Evolutionary conservation across 2,888 invertebrate species (phyloP), one percentile per base, ranked within the genome.

Genomic region (Drosophila borborema): DNA sequence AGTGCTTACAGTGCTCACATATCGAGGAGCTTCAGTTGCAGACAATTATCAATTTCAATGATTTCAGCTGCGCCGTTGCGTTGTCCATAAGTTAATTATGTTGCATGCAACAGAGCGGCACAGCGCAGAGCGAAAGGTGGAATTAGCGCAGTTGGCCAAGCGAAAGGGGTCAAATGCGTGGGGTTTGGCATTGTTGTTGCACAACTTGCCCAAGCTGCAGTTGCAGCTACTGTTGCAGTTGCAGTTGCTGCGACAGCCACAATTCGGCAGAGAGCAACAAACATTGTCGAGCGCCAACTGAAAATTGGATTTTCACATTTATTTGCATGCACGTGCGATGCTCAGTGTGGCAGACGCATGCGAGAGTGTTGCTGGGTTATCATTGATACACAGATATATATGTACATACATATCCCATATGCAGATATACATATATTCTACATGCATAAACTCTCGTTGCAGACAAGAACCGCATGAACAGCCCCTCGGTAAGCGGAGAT

Each of bases 401-500:
- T 1, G 23, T 20, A 20, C 20, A 20, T 20, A 9, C 7, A 53
- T 53, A 16, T 38, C 16, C 38, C 5, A 7, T 28, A 14, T 38
- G 5, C 28, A 54, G 6, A 6, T 7, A 40, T 6, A 40, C 16
- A 38, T 12, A 4, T 38, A 28, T 16, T 9, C 10, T 40, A 55
- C 28, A 28, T 1, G 6, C 12, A 41, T 12, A 28, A n/a, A 12
- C 12, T 3, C 34, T 51, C 7, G 34, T 20, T 86, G 14, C 72
- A 93, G 93, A 92, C 77, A 93, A 93, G 72, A 91, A 91, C 75
- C 93, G 93, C 61, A 90, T 91, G 79, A 91, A 91, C 45, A 93
- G 93, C 86, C 93, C 93, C 79, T 92, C 93, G 58, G 82, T 93
- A 65, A 81, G 91, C 34, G 83, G 83, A 68, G 93, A 93, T 75